phyloP scores from a whole-genome alignment of 37 sponge, comb jelly and placozoan genomes.

The Theonella swinhoei region DNA sequence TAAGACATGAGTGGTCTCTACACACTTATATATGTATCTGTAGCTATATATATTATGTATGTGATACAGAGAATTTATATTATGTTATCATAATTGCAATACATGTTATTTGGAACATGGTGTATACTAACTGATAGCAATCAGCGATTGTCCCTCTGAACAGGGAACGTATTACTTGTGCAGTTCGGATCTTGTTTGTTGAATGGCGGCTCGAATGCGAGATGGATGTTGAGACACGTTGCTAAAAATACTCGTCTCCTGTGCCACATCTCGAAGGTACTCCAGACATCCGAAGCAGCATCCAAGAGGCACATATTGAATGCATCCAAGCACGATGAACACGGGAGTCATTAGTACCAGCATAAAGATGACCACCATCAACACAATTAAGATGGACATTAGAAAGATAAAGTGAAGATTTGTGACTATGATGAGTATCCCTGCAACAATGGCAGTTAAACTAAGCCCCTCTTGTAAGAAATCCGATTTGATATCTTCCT shows the following conservation, averaged over 20 bases:
- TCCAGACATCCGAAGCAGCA: not conserved
- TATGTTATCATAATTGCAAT: too few relatives aligned
- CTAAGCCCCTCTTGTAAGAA: not conserved
- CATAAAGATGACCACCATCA: not conserved
- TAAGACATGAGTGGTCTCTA: too few relatives aligned
- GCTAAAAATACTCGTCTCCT: not conserved
- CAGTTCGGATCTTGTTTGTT: not conserved
- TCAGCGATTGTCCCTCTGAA: too few relatives aligned
- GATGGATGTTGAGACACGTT: not conserved
- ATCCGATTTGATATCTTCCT: not conserved
- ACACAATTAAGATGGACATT: not conserved
- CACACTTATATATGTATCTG: not conserved
- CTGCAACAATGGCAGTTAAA: not conserved
- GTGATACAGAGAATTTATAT: too few relatives aligned
- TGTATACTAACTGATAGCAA: too few relatives aligned
- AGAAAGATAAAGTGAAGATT: constrained; percentile 22
- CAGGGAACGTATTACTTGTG: not conserved
- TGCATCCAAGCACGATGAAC: not conserved
- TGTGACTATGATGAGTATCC: not conserved
- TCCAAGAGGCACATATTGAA: not conserved
- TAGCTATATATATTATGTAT: too few relatives aligned
- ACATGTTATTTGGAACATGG: too few relatives aligned
- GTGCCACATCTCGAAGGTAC: not conserved
- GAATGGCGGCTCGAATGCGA: not conserved
- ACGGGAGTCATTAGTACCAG: not conserved